phyloP scores from a whole-genome alignment of 1,140 invertebrate species.

The Gyrodactylus bullatarudis region DNA sequence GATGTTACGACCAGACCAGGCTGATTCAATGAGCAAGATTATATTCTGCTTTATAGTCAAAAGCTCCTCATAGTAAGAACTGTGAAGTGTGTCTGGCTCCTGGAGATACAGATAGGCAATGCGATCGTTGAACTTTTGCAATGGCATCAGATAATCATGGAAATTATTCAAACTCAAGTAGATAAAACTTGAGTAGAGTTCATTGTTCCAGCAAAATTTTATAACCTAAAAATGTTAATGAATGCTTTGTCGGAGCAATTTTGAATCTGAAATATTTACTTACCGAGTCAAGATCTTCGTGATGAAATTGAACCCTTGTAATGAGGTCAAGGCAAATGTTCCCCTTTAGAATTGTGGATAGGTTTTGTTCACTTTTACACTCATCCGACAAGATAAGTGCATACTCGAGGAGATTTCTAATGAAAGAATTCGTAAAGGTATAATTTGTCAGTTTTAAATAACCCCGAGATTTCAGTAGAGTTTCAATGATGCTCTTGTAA shows the following conservation, averaged over 20 bases:
- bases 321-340: neutral
- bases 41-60: neutral
- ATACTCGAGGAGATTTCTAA: neutral
- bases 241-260: neutral
- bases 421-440: neutral
- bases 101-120: neutral
- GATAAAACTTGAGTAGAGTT: neutral
- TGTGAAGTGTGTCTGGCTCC: neutral
- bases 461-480: neutral
- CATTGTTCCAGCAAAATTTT: neutral
- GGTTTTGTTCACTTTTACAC: neutral
- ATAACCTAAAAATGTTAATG: neutral
- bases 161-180: neutral
- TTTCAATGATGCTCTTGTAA: neutral
- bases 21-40: neutral
- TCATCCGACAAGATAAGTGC: neutral
- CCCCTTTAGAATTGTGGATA: neutral
- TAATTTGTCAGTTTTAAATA: neutral
- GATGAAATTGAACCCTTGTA: neutral
- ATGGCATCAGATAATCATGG: neutral
- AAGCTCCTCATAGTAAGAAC: no score
- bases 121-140: neutral
- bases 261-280: neutral
- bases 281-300: neutral
- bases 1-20: neutral